phyloP scores from a whole-genome alignment of 2,797 vertebrate genomes.

The Melanitta fusca region DNA sequence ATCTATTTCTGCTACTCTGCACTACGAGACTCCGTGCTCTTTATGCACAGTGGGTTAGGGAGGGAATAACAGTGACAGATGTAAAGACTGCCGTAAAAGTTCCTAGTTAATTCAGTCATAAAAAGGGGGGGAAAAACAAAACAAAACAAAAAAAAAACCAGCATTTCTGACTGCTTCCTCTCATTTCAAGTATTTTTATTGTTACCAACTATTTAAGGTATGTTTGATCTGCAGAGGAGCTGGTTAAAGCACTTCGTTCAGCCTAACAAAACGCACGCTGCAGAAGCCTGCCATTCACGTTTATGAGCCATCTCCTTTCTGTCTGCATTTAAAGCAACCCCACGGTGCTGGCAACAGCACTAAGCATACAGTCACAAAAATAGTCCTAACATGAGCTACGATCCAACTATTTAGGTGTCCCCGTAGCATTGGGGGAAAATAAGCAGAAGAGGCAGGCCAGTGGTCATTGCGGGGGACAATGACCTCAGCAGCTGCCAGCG shows the following conservation, averaged over 20 bases:
- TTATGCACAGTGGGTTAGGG: background rate
- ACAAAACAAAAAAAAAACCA: accelerated
- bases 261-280: accelerated
- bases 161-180: background rate
- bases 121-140: background rate
- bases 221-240: background rate
- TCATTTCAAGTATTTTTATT: background rate
- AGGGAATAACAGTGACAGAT: background rate
- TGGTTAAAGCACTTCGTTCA: background rate
- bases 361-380: background rate
- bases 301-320: background rate
- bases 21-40: background rate
- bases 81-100: background rate
- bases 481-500: background rate
- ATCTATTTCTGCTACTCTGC: accelerated
- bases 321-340: background rate
- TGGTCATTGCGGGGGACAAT: background rate
- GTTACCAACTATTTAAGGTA: background rate
- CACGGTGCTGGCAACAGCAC: background rate
- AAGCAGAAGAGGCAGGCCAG: background rate
- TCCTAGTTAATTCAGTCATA: background rate
- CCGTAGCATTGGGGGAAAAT: background rate
- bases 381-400: background rate
- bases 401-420: background rate
- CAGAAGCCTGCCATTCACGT: background rate